These are phyloP conservation scores for Stenopsyche tienmushanensis DNA, from an alignment of 1,140 invertebrate species.

Conservation along the genomic window DNA sequence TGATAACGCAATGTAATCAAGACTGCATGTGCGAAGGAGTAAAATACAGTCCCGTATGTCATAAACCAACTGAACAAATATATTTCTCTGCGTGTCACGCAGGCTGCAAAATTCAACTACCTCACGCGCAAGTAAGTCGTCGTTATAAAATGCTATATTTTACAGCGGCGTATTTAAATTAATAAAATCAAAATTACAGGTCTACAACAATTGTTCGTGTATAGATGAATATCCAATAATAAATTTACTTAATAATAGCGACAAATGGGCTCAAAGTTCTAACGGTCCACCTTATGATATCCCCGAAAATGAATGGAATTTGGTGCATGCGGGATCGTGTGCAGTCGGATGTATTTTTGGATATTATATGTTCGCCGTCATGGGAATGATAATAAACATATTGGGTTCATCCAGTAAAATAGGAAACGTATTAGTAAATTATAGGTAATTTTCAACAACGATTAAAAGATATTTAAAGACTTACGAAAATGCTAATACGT, in stretches of 20 bases:
- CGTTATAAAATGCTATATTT: neutral
- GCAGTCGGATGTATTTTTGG: conserved; percentile 52
- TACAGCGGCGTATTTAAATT: no score
- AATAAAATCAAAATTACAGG: no score
- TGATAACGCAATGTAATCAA: conserved; percentile 56
- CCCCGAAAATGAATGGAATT: conserved; percentile 33
- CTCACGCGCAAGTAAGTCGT: conserved; percentile 33
- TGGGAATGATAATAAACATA: conserved; percentile 57
- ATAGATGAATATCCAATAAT: conserved; percentile 24
- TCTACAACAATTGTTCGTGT: conserved; percentile 39
- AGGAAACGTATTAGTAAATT: conserved; percentile 64
- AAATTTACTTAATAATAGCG: conserved; percentile 22
- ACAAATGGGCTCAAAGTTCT: neutral
- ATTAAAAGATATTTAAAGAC: conserved; percentile 4
- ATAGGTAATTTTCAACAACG: conserved; percentile 44
- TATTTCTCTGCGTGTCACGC: conserved; percentile 67
- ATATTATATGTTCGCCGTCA: conserved; percentile 52
- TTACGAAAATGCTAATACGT: neutral
- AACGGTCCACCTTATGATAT: conserved; percentile 31
- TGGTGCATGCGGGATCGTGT: conserved; percentile 57
- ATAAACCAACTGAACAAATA: conserved; percentile 55
- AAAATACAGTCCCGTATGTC: conserved; percentile 62
- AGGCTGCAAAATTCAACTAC: conserved; percentile 51
- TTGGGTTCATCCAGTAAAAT: conserved; percentile 62
- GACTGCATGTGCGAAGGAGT: conserved; percentile 58